Base-by-base conservation (phyloP, 2,113 vertebrate genomes). In the Rhinichthys klamathensis region DNA sequence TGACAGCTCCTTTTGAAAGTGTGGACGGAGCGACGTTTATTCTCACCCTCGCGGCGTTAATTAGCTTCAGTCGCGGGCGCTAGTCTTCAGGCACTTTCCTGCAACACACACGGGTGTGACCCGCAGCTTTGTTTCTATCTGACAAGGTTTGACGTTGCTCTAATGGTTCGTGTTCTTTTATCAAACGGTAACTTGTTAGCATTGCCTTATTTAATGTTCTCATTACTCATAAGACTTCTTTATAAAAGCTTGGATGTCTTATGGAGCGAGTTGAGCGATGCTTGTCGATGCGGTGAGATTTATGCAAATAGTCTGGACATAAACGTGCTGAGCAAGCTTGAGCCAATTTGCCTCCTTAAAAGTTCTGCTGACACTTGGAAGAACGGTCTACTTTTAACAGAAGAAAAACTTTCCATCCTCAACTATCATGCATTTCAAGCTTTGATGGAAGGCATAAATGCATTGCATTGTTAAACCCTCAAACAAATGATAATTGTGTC, bases 1-100 rank as follows among this genome's bases (percentile, higher is more conserved):
- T 89, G 88, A 90, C 84, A 77, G 88, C 41, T 91, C 84, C 72
- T 90, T 90, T 90, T 90, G 78, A 89, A 88, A 87, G 27, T 51
- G 10, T 84, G 16, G 82, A 86, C 85, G 83, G 88, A 87, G 87
- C 46, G 44, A 65, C 51, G 60, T 86, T 44, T 73, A 46, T 80
- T 73, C 16, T 75, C 86, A 49, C 49, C 60, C 44, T 21, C 38
- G 7, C 21, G 78, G 70, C 83, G 86, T 89, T 90, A 83, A 92
- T 91, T 87, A 88, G 86, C 80, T 32, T 60, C 13, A 27, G 54
- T 49, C 25, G 16, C 5, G 6, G 35, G 0, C 10, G 18, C 4
- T 10, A 63, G 61, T 86, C 84, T 83, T 89, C 85, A 74, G 41
- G 58, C 60, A 38, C 25, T 69, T 23, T 74, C 44, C 75, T 76